Base-by-base conservation (phyloP, 2,113 vertebrate genomes). In the Actinemys pallida region DNA sequence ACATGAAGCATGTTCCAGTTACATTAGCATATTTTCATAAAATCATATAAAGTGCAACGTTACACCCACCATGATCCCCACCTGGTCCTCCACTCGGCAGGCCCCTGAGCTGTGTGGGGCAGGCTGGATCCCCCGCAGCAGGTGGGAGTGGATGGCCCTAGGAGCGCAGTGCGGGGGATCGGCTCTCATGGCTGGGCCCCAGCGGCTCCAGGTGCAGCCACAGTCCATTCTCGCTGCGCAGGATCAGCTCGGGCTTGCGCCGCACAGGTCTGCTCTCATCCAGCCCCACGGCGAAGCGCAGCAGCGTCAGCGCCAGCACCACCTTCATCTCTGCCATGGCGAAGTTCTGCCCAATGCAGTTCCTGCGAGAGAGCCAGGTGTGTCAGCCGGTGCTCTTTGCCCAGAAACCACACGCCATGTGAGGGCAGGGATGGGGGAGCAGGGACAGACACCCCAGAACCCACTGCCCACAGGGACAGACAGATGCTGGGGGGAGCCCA, bases 321-420 rank as follows among this genome's bases (percentile, higher is more conserved):
- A 99, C 99, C 53, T 98, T 98, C 96, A 99, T 97, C 98, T 99
- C 99, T 0, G 98, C 98, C 98, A 99, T 98, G 90, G 99, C 99
- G 12, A 99, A 99, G 95, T 98, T 99, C 98, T 99, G 99, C 45
- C 99, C 99, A 1, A 99, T 99, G 95, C 99, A 99, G 97, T 99
- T 99, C 98, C 99, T 99, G 5, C 49, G 65, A 25, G 59, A 69
- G 11, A 45, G 8, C 14, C 0, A 6, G 3, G 6, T 22, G 53
- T 42, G 22, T 8, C 12, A 25, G 11, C 50, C 6, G 5, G 8
- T 25, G 27, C 49, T 75, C 42, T 39, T 3, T 22, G 1, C 47
- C 29, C 39, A 14, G n/a, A 45, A 76, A 45, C 24, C 72, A 22
- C 42, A 24, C 5, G 11, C 22, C 35, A 65, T 6, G 4, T 39